Evolutionary conservation across 2,797 vertebrate genomes (phyloP), one percentile per base, ranked within the genome.

Genomic region (Xenops minutus): DNA sequence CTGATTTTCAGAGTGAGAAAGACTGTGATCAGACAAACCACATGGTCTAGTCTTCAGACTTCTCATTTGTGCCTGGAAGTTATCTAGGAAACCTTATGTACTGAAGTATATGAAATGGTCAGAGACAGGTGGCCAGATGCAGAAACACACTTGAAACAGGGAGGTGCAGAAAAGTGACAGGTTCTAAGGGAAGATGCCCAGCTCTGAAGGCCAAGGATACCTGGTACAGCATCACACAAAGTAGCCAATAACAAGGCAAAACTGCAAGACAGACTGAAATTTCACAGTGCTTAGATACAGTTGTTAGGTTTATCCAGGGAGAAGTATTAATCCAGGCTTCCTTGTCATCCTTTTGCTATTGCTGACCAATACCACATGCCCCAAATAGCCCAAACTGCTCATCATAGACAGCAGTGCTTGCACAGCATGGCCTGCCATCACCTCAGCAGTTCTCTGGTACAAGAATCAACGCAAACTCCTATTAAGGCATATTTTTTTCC

Each of bases 131-230:
- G 36, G 15, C 20, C 13, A 68, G 41, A 62, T 23, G 36, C 14
- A 51, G 72, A 51, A 74, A 77, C 10, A 19, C 0, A 0, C 5
- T 13, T 54, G 39, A 54, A 79, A 56, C 4, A 12, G 0, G 1
- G 15, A 81, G 19, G 20, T 68, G 24, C 21, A 68, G 39, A 58
- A 46, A 26, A 79, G n/a, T 34, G 48, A n/a, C 32, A n/a, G 0
- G 6, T 6, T 39, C 5, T 24, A 37, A 61, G 26, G 32, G n/a
- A 71, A 83, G 69, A 32, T 46, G 32, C 14, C 32, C 41, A 22
- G 0, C 11, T 37, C 46, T 2, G 3, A 44, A 55, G 48, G n/a
- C 29, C 29, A 48, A 30, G n/a, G 10, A 44, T 12, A 20, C 17
- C 44, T 52, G n/a, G 12, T 5, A 26, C 30, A 66, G 55, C 36